Evolutionary conservation across 2,797 vertebrate species (phyloP).

Genomic region (Rhadinocentrus ornatus): DNA sequence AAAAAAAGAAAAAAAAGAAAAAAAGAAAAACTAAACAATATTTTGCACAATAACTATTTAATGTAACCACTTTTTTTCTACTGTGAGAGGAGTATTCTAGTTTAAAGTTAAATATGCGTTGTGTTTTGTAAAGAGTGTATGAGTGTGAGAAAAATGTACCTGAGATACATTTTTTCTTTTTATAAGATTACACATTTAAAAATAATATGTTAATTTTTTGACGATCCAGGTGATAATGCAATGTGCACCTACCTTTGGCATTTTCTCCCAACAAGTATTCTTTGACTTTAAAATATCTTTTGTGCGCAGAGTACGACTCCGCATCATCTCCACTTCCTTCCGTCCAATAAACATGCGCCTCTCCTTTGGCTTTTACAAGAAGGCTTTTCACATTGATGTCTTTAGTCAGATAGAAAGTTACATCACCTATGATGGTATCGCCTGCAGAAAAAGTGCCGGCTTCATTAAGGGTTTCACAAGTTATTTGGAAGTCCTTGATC

Average conservation of each 20-base stretch:
- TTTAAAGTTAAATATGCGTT: no score
- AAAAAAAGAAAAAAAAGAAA: no score
- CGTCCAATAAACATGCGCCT: slow-evolving; percentile 87
- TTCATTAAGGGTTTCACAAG: slow-evolving; percentile 38
- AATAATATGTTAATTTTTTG: no score
- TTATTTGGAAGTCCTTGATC: slow-evolving; percentile 36
- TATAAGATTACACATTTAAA: no score
- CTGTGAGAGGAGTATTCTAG: no score
- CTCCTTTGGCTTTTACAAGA: slow-evolving; percentile 86
- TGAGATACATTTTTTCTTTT: no score
- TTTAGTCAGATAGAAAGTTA: slow-evolving; percentile 84
- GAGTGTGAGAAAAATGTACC: no score
- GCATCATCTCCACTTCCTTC: slow-evolving; percentile 69
- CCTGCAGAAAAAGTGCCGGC: slow-evolving; percentile 85
- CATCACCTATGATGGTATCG: slow-evolving; percentile 86
- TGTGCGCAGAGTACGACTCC: slow-evolving; percentile 77
- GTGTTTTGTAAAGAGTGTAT: no score
- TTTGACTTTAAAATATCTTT: slow-evolving; percentile 89
- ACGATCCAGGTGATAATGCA: no score
- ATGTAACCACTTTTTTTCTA: no score
- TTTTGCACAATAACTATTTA: no score
- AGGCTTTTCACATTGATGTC: slow-evolving; percentile 86
- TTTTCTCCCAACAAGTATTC: slow-evolving; percentile 82
- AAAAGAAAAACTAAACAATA: no score
- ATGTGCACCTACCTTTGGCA: slow-evolving; percentile 75